phyloP scores from a whole-genome alignment of 1,140 invertebrate species.

The Drosophila melanica region DNA sequence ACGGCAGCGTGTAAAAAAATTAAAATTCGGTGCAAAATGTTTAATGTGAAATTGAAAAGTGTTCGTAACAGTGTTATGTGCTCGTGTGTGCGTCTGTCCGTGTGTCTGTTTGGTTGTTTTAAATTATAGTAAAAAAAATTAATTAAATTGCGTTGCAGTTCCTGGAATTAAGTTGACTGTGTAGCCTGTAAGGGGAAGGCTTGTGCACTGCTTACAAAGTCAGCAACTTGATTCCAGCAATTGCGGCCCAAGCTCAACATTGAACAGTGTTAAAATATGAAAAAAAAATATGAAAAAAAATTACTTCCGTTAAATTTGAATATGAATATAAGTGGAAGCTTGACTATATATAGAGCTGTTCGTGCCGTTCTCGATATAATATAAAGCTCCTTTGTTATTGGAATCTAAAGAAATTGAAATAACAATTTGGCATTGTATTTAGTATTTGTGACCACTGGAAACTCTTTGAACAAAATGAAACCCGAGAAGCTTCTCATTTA shows the following conservation, averaged over 20 bases:
- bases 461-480: slow-evolving; percentile 17
- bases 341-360: slow-evolving; percentile 23
- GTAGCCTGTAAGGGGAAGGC: slow-evolving; percentile 76
- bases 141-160: slow-evolving; percentile 78
- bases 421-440: slow-evolving; percentile 38
- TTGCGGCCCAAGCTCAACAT: slow-evolving; percentile 69
- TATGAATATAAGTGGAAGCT: slow-evolving; percentile 26
- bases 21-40: slow-evolving; percentile 28
- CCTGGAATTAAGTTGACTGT: slow-evolving; percentile 84
- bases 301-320: neutral
- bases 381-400: slow-evolving; percentile 24
- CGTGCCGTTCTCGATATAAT: neutral
- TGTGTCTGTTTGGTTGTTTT: neutral
- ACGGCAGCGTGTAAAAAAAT: neutral
- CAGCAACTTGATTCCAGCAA: slow-evolving; percentile 84
- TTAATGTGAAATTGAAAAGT: slow-evolving; percentile 24
- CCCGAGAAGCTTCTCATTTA: slow-evolving; percentile 26
- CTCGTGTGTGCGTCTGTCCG: slow-evolving; percentile 19
- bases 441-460: slow-evolving; percentile 30
- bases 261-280: slow-evolving; percentile 27
- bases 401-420: slow-evolving; percentile 14
- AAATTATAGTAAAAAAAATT: slow-evolving; percentile 14
- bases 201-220: slow-evolving; percentile 78
- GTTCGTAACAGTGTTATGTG: slow-evolving; percentile 14
- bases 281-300: neutral